Evolutionary conservation across 2,113 vertebrate genomes (phyloP), one percentile per base, ranked within the genome.

Genomic region (Sturnus vulgaris): DNA sequence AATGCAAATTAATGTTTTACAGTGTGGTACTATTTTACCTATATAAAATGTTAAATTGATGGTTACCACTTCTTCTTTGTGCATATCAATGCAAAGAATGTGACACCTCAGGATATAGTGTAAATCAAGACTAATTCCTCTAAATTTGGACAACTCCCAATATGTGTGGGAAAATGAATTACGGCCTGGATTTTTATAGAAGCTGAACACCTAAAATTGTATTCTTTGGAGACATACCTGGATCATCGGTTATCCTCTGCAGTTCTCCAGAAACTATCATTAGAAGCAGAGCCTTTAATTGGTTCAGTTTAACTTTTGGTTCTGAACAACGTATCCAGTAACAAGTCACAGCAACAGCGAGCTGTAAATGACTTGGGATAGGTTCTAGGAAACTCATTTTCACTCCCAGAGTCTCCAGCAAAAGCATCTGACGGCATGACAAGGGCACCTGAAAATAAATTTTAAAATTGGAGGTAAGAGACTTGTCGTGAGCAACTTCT

Each of bases 221-320:
- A 33, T 30, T 71, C 22, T 70, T 37, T 70, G 19, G 56, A 82
- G 33, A 97, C 96, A 47, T 97, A 98, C 97, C 97, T 95, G 96
- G 22, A 40, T 85, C 92, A 11, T 21, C 6, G 5, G 65, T 33
- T 20, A 88, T 81, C 70, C 93, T 92, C 20, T 94, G 81, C 69
- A 98, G 71, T 87, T 98, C 98, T 70, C 97, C 98, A 65, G 71
- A 84, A 10, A 98, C 97, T 71, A 98, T 91, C 22, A 94, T 97
- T 83, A 99, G 96, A 87, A 99, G 97, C 46, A 99, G 94, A 37
- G 98, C 98, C 85, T 98, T 98, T 23, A 98, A 86, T 11, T 98
- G 97, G 22, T 92, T 93, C 39, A 93, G 22, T 11, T 96, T 97
- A 3, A 97, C 97, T 89, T 72, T 96, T 46, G 98, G 97, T 47